These are phyloP conservation scores for Echiichthys vipera DNA, from an alignment of 2,797 vertebrate genomes.

Conservation along the genomic window DNA sequence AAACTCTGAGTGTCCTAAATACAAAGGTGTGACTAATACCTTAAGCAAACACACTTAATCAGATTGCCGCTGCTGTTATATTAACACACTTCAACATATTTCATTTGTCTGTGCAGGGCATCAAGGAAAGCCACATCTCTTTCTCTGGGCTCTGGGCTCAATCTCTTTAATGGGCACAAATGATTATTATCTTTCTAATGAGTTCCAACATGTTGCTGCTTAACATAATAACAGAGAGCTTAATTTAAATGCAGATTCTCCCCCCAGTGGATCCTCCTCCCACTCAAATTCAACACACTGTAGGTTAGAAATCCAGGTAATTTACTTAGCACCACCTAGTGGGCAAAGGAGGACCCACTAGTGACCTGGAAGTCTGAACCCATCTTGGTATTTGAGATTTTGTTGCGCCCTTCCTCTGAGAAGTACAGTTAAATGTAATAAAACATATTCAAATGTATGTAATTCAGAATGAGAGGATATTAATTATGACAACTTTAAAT, in stretches of 20 bases:
- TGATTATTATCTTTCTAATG: constrained; percentile 82
- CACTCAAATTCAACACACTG: constrained; percentile 39
- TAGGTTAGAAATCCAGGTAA: constrained; percentile 57
- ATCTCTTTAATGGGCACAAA: constrained; percentile 69
- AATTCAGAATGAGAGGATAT: neutral
- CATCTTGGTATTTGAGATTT: too few relatives aligned
- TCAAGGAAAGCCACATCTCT: constrained; percentile 26
- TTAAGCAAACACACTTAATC: constrained; percentile 59
- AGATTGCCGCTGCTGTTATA: constrained; percentile 22
- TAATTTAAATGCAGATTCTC: constrained; percentile 76
- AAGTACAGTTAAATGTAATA: neutral
- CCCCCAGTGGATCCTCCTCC: constrained; percentile 34
- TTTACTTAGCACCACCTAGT: constrained; percentile 79
- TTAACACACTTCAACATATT: constrained; percentile 52
- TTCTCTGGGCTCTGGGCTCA: constrained; percentile 42
- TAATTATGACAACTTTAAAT: neutral
- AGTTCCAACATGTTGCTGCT: constrained; percentile 76
- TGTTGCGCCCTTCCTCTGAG: neutral
- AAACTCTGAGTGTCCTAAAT: constrained; percentile 1
- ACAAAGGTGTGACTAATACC: constrained; percentile 36
- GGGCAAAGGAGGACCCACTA: constrained; percentile 48
- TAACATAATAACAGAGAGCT: constrained; percentile 76
- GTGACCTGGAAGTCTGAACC: neutral
- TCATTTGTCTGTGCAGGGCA: constrained; percentile 23
- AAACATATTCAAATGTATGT: neutral